Evolutionary conservation across 2,888 invertebrate species (phyloP).

Genomic region (Papilio gigon): DNA sequence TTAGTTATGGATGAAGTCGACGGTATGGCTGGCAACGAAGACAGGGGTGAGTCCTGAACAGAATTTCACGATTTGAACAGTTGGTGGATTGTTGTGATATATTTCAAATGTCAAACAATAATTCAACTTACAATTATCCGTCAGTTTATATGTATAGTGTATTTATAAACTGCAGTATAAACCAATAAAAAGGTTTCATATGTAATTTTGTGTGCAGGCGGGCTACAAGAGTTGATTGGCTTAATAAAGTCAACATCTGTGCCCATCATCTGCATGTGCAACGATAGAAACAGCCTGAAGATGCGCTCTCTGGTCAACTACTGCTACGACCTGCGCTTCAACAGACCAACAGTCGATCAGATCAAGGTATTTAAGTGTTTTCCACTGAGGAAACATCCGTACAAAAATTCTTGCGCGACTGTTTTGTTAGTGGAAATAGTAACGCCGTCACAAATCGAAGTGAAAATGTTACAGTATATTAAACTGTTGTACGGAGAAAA

Average conservation of each 20-base stretch:
- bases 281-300: conserved; percentile 96
- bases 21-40: conserved; percentile 99
- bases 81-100: no score
- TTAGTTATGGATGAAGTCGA: conserved; percentile 99
- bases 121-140: not conserved
- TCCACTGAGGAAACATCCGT: not conserved
- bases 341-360: conserved; percentile 92
- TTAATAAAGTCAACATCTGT: conserved; percentile 94
- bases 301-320: conserved; percentile 96
- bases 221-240: conserved; percentile 95
- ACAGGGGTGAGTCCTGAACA: conserved; percentile 84
- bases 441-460: no score
- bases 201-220: conserved; percentile 78
- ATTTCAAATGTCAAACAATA: not conserved
- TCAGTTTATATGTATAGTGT: not conserved
- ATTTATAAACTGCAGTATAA: not conserved
- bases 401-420: no score
- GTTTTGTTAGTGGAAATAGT: no score
- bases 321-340: conserved; percentile 95
- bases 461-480: no score
- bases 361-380: conserved; percentile 86
- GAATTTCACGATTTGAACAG: not conserved
- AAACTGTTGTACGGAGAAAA: no score
- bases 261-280: conserved; percentile 98
- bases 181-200: not conserved